Conservation (phyloP, 2,113 vertebrate species). For the Orthonyx spaldingii region DNA sequence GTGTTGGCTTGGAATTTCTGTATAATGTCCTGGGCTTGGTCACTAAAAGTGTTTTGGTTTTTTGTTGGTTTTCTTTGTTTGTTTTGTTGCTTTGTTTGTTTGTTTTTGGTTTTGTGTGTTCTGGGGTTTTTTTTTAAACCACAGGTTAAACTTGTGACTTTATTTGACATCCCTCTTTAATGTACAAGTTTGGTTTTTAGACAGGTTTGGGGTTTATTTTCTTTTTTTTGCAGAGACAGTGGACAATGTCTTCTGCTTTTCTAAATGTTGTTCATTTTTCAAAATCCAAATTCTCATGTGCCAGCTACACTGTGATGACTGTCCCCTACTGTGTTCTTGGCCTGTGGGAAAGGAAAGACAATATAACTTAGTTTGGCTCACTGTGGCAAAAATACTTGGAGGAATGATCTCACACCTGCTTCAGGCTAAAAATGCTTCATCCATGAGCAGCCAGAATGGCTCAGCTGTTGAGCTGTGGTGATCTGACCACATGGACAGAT, state of each 20-base stretch:
- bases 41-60: neutral
- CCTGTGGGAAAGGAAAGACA: conserved; percentile 17
- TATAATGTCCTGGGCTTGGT: neutral
- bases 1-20: neutral
- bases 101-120: neutral
- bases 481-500: neutral
- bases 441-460: neutral
- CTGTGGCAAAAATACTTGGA: neutral
- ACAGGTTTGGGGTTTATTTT: neutral
- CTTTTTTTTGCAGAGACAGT: neutral
- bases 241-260: neutral
- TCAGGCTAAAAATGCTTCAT: conserved; percentile 26
- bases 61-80: neutral
- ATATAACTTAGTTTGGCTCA: conserved; percentile 3
- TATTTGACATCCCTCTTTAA: neutral
- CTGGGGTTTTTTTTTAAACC: neutral
- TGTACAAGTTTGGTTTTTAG: neutral
- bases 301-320: conserved; percentile 2
- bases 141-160: neutral
- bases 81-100: neutral
- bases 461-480: neutral
- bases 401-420: conserved; percentile 52
- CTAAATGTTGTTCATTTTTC: neutral
- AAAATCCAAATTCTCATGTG: neutral
- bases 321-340: conserved; percentile 27